phyloP scores from a whole-genome alignment of 2,888 invertebrate species.

The Nomada lathburiana region DNA sequence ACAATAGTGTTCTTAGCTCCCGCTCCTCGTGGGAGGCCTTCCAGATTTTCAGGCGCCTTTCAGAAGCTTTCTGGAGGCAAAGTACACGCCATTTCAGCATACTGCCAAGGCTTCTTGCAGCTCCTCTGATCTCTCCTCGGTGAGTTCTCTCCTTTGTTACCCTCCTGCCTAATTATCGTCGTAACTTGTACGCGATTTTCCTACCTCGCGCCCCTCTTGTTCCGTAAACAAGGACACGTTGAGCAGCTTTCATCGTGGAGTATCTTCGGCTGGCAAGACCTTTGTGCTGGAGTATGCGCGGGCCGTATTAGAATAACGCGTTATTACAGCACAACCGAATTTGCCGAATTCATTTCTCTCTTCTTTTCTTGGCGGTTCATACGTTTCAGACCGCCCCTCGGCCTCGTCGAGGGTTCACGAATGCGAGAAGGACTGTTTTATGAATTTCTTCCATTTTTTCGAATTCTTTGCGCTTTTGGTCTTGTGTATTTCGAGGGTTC shows the following conservation, averaged over 20 bases:
- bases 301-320: conserved; percentile 7
- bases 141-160: conserved; percentile 42
- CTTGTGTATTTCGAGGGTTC: not conserved
- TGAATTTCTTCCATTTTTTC: conserved; percentile 25
- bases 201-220: conserved; percentile 25
- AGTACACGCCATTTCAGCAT: conserved; percentile 60
- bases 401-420: conserved; percentile 18
- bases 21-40: conserved; percentile 22
- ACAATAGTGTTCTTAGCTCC: conserved; percentile 60
- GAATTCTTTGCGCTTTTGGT: not conserved
- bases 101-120: conserved; percentile 44
- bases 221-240: conserved; percentile 23
- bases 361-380: not conserved
- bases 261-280: not conserved
- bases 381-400: conserved; percentile 13
- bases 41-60: conserved; percentile 61
- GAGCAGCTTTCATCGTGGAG: not conserved
- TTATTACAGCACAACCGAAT: not conserved
- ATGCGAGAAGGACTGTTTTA: conserved; percentile 9
- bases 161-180: conserved; percentile 59
- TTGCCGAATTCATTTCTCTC: not conserved
- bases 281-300: not conserved
- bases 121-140: conserved; percentile 55
- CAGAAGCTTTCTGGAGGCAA: conserved; percentile 52
- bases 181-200: conserved; percentile 46